A percentile compares a stretch with the other conserved stretches of the same genome.
Conservation (phyloP, 2,113 vertebrate species). For the Climacteris rufus region DNA sequence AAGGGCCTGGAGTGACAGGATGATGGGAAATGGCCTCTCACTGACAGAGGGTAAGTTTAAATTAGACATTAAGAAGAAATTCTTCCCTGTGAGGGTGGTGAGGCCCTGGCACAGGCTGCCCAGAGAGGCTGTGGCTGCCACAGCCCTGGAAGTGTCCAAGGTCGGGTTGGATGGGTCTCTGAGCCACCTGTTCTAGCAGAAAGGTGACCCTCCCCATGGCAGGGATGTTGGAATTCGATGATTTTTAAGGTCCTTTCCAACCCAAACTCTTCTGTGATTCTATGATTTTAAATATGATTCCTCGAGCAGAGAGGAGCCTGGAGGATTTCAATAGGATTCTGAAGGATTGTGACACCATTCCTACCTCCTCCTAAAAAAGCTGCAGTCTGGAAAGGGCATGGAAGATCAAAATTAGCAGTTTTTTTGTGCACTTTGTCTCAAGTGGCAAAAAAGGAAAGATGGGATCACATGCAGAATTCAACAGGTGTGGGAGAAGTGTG, state of each 20-base stretch:
- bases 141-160: not conserved
- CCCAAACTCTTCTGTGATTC: not conserved
- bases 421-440: not conserved
- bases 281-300: too few species aligned
- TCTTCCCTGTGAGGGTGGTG: too few species aligned
- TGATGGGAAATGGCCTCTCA: not conserved
- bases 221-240: not conserved
- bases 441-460: not conserved
- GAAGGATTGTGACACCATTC: not conserved
- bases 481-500: not conserved
- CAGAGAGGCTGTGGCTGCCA: not conserved
- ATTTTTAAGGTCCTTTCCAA: not conserved
- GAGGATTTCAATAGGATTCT: not conserved
- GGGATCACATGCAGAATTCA: not conserved
- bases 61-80: not conserved
- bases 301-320: not conserved
- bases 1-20: not conserved
- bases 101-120: not conserved
- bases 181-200: not conserved
- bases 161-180: not conserved
- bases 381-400: not conserved
- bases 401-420: not conserved
- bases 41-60: not conserved
- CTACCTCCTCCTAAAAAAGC: not conserved
- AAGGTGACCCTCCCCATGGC: not conserved